Evolutionary conservation across 92 coral and sea anemone species (phyloP), one percentile per base, ranked within the genome.

Genomic region (Isaurus tuberculatus): DNA sequence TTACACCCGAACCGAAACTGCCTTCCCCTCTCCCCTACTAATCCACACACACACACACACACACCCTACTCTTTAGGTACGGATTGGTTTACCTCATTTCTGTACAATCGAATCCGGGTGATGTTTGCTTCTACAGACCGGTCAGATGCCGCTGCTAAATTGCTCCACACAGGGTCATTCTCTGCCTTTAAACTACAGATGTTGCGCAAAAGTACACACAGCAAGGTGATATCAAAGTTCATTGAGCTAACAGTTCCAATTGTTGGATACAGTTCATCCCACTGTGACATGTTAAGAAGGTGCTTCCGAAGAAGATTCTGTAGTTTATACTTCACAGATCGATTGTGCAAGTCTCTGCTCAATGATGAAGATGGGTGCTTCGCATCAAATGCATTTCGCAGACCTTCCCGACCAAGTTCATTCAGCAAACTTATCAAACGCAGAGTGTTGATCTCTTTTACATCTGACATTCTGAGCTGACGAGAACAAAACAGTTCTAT

Each of bases 261-360:
- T 13, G 90, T 78, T 27, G 92, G 92, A 77, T 86, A 90, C 42
- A 89, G 75, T 75, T 86, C 87, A 81, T 85, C 87, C 81, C 86
- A 81, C 75, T 89, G 92, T 5, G 87, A 85, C 79, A 72, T 75
- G 87, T 65, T 86, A 20, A 89, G 53, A 26, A 81, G 65, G n/a
- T 71, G 70, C 19, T 10, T 72, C 29, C 34, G 43, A 37, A 72
- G 15, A 22, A 89, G 92, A 17, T 53, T 66, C 36, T 75, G 33
- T 16, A 86, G 63, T 2, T 16, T 67, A 17, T 42, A 28, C 23
- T 86, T 53, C 20, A 80, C 79, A 8, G 55, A 10, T 16, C 73
- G 43, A 8, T 44, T 68, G 22, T 37, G 67, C 3, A 88, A 70
- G 53, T 75, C 77, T 8, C 32, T 15, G 20, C 60, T 61, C 33